Evolutionary conservation across 1,140 invertebrate species (phyloP).

Genomic region (Aporrectodea caliginosa): DNA sequence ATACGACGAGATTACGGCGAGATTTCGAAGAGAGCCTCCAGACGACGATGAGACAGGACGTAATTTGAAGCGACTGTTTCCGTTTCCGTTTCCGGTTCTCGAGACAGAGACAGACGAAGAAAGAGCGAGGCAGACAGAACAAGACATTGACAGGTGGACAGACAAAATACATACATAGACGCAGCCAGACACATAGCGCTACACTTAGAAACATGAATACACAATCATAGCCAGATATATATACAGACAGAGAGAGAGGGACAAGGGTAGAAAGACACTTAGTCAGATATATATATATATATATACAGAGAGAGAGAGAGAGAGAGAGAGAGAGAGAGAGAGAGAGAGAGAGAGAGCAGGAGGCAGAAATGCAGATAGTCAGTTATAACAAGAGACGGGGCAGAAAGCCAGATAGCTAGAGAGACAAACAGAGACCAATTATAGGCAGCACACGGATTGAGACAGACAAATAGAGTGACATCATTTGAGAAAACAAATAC

Average conservation of each 20-base stretch:
- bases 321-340: neutral
- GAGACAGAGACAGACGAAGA: neutral
- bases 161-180: neutral
- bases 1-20: too few species aligned
- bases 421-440: too few species aligned
- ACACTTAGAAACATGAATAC: neutral
- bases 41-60: neutral
- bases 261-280: too few species aligned
- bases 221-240: neutral
- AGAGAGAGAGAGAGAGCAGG: neutral
- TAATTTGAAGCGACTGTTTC: neutral
- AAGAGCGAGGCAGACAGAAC: neutral
- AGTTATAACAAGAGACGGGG: neutral
- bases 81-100: neutral
- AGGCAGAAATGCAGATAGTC: neutral
- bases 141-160: neutral
- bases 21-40: neutral
- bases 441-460: too few species aligned
- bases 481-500: too few species aligned
- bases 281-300: too few species aligned
- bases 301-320: neutral
- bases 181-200: too few species aligned
- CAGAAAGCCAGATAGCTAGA: too few species aligned
- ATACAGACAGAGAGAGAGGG: neutral
- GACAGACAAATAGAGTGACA: too few species aligned